Conservation (phyloP, 2,113 vertebrate species). For the Zosterops lateralis region DNA sequence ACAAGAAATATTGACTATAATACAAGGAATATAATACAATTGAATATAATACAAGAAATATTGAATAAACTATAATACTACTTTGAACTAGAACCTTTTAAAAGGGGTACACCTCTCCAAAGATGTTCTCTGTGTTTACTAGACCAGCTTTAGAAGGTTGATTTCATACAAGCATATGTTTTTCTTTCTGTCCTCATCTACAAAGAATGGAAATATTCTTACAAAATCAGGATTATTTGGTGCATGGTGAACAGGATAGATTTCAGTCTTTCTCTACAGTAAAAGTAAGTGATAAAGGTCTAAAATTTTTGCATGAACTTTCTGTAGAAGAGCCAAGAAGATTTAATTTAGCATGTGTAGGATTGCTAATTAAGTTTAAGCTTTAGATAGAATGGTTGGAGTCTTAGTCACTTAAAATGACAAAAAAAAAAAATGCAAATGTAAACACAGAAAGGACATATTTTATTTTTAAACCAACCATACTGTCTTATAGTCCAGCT, state of each 20-base stretch:
- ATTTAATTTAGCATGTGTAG: not conserved
- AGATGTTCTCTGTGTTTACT: not conserved
- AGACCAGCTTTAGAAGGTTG: not conserved
- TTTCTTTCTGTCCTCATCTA: not conserved
- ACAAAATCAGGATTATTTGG: not conserved
- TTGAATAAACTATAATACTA: not conserved
- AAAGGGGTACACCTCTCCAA: not conserved
- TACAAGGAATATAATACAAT: not conserved
- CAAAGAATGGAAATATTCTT: not conserved
- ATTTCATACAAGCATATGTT: not conserved
- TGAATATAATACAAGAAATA: not conserved
- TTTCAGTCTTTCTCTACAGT: not conserved
- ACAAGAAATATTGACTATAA: not conserved
- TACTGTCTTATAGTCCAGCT: not conserved
- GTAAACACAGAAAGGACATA: not conserved
- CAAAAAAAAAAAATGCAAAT: not conserved
- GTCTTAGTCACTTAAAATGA: not conserved
- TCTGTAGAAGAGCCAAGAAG: not conserved
- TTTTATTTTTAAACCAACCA: not conserved
- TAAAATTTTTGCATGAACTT: not conserved
- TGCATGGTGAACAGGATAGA: not conserved
- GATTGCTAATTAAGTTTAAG: not conserved
- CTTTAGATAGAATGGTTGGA: not conserved
- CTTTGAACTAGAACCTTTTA: not conserved
- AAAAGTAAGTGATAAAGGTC: not conserved